Conservation (phyloP, 2,113 vertebrate genomes). For the Corydoras sp. region DNA sequence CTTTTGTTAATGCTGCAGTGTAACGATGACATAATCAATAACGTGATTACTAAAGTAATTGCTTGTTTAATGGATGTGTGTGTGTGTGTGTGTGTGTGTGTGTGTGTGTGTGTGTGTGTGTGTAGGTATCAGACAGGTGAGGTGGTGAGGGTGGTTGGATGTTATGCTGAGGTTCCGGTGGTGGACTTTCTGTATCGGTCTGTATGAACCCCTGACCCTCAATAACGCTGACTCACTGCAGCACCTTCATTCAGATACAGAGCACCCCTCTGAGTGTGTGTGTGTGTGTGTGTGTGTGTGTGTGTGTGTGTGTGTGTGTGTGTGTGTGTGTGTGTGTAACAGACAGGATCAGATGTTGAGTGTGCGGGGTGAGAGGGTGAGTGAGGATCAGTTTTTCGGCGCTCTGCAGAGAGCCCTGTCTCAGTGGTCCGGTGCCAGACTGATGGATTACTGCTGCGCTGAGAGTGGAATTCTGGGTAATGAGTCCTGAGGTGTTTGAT, state of each 20-base stretch:
- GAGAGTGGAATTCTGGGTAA: constrained; percentile 85
- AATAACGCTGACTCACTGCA: not conserved
- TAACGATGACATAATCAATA: too few species aligned
- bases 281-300: constrained; percentile 8
- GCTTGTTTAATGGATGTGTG: not conserved
- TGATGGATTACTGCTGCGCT: constrained; percentile 80
- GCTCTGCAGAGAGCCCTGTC: constrained; percentile 64
- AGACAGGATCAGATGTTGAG: constrained; percentile 76
- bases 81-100: not conserved
- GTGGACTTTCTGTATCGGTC: constrained; percentile 79
- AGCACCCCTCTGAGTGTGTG: not conserved
- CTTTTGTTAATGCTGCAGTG: too few species aligned
- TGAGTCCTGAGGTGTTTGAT: not conserved
- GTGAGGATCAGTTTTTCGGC: constrained; percentile 69
- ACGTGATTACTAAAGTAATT: not conserved
- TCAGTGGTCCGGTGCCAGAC: constrained; percentile 77
- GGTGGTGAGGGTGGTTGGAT: constrained; percentile 72
- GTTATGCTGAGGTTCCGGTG: constrained; percentile 79
- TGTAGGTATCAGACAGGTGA: constrained; percentile 76
- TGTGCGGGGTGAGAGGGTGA: constrained; percentile 77
- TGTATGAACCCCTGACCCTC: not conserved
- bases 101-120: not conserved
- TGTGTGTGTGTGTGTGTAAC: constrained; percentile 23
- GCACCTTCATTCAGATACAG: not conserved
- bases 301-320: constrained; percentile 7